These are phyloP conservation scores for Xiphorhynchus erythropygius DNA, from an alignment of 2,797 vertebrate species.

Conservation along the genomic window DNA sequence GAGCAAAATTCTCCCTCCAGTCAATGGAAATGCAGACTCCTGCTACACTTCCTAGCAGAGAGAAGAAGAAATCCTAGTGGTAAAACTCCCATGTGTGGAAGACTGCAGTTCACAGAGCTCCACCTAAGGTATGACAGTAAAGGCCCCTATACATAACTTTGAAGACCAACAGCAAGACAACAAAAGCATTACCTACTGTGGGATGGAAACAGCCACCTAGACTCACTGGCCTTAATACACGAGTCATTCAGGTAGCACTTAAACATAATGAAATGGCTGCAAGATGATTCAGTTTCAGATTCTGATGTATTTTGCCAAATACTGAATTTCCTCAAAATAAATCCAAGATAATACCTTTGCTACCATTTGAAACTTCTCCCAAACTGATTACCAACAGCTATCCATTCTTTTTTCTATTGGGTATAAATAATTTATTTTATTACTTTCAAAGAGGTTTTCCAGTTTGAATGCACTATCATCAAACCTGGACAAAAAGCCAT, in stretches of 20 bases:
- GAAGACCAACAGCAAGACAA: background rate
- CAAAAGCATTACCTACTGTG: background rate
- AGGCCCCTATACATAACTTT: background rate
- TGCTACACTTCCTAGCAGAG: background rate
- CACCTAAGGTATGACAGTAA: background rate
- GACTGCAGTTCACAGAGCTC: background rate
- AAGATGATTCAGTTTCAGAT: background rate
- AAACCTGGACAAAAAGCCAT: background rate
- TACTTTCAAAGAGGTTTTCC: background rate
- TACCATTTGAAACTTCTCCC: background rate
- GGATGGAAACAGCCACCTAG: background rate
- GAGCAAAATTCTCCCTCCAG: background rate
- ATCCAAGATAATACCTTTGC: background rate
- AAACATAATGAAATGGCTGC: background rate
- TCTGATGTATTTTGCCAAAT: background rate
- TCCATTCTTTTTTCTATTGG: background rate
- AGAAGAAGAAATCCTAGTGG: background rate
- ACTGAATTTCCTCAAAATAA: background rate
- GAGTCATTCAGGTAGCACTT: background rate
- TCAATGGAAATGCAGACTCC: background rate
- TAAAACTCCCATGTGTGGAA: background rate
- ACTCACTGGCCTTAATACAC: background rate
- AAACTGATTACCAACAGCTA: background rate
- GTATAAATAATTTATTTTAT: background rate
- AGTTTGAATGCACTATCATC: background rate